These are phyloP conservation scores for Pheosia gnoma DNA, from an alignment of 2,888 invertebrate species.

Conservation along the genomic window DNA sequence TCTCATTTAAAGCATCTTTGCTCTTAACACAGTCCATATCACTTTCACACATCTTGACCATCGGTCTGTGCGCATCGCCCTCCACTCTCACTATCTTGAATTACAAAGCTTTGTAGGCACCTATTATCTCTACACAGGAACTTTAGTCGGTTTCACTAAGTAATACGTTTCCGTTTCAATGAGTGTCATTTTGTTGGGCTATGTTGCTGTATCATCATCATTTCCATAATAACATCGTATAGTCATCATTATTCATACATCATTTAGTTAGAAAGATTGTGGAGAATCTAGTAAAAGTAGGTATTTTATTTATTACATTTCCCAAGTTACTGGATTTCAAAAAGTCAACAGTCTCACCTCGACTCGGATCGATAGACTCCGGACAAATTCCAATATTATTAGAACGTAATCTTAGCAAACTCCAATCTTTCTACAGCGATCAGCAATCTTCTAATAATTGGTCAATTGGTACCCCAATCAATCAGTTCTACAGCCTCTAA, in stretches of 20 bases:
- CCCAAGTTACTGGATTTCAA: background rate
- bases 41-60: conserved; percentile 49
- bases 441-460: conserved; percentile 12
- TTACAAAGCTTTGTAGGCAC: conserved; percentile 22
- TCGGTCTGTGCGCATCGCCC: conserved; percentile 34
- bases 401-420: conserved; percentile 10
- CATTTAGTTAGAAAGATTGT: background rate
- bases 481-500: conserved; percentile 21
- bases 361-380: background rate
- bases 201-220: background rate
- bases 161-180: background rate
- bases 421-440: conserved; percentile 9
- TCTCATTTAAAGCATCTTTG: conserved; percentile 27
- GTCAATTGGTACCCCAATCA: conserved; percentile 33
- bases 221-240: background rate
- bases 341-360: background rate
- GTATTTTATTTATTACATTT: too few relatives aligned
- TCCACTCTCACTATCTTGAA: conserved; percentile 45
- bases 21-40: conserved; percentile 37
- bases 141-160: background rate
- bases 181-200: background rate
- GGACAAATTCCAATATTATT: conserved; percentile 8
- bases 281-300: too few relatives aligned
- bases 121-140: background rate
- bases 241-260: background rate